Evolutionary conservation across 2,888 invertebrate genomes (phyloP), one percentile per base, ranked within the genome.

Genomic region (Rhorus exstirpatorius): DNA sequence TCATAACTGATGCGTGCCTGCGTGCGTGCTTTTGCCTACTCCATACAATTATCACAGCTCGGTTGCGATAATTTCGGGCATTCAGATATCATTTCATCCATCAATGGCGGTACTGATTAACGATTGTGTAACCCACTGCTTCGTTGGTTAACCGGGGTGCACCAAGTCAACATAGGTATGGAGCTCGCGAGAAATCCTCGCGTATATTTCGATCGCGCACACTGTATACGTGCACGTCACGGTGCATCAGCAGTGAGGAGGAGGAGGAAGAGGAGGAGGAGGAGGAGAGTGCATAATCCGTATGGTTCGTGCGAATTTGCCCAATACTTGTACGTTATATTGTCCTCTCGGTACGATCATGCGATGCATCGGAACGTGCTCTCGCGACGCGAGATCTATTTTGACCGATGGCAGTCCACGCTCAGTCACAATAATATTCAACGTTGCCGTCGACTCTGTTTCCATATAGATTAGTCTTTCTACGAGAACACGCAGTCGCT

Each of bases 1-100:
- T 51, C 26, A 67, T 60, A 67, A 72, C 60, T 49, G 38, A 67
- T 67, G 79, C 72, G 67, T 55, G 61, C 49, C 3, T 24, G 60
- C 49, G 63, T 51, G 46, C 65, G 79, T 55, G 71, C 58, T 72
- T 49, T 72, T 53, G 65, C 72, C 58, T 26, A 63, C 86, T 86
- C 86, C 84, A 86, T 87, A 85, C 87, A 89, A 90, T 90, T 90
- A 90, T 90, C 87, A 86, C 87, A 85, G 88, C 86, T 89, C 87
- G 86, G 85, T 86, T 87, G 87, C 88, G 88, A 87, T 90, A 89
- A 90, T 89, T 89, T 89, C 84, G 83, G 81, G 82, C 86, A 89
- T 89, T 89, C 89, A 89, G 87, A 88, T 89, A 90, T 89, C 88
- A 90, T 90, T 88, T 87, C 88, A 87, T 84, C 85, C 87, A 86